These are phyloP conservation scores for Sebastes minor DNA, from an alignment of 2,797 vertebrate genomes.

Conservation along the genomic window DNA sequence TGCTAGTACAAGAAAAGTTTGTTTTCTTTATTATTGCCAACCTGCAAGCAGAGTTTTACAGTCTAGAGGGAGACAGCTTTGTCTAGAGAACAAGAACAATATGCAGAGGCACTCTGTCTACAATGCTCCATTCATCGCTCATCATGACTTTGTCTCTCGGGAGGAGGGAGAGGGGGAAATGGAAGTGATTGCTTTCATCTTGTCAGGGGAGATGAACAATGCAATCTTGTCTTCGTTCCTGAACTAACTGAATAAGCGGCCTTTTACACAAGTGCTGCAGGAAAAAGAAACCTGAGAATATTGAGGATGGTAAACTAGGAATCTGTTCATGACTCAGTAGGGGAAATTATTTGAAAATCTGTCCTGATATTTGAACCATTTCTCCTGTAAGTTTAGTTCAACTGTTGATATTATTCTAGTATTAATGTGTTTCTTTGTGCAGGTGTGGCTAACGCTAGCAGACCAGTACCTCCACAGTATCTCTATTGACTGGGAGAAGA, in stretches of 20 bases:
- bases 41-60: background rate
- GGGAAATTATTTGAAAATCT: background rate
- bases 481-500: constrained; percentile 99
- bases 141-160: background rate
- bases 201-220: background rate
- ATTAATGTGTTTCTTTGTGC: constrained; percentile 1
- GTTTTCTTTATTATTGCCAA: background rate
- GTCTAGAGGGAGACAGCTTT: background rate
- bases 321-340: background rate
- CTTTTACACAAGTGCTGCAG: background rate
- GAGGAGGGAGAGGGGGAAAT: background rate
- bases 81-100: background rate
- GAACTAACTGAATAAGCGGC: background rate
- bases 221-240: background rate
- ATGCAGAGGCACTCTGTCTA: constrained; percentile 1
- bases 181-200: constrained; percentile 15
- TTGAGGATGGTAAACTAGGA: background rate
- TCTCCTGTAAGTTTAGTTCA: background rate
- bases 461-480: constrained; percentile 97
- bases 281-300: background rate
- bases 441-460: constrained; percentile 97
- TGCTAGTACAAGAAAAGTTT: background rate
- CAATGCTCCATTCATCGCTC: constrained; percentile 2
- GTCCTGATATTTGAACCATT: background rate
- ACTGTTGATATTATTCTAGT: background rate